phyloP scores from a whole-genome alignment of 2,113 vertebrate genomes.

The Anthoscopus minutus region DNA sequence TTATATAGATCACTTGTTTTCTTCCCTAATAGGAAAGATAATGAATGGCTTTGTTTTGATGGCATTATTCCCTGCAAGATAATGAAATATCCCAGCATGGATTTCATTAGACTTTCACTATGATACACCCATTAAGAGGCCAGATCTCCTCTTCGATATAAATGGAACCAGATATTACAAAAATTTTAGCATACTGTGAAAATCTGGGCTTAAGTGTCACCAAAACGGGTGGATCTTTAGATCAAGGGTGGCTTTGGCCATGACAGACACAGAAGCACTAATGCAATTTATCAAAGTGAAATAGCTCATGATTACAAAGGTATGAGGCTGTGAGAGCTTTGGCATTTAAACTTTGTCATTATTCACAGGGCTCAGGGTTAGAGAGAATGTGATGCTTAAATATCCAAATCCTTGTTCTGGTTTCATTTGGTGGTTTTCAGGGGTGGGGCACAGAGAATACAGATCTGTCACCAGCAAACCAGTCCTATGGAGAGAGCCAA shows the following conservation, averaged over 20 bases:
- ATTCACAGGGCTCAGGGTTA: not conserved
- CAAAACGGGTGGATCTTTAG: not conserved
- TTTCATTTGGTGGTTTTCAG: not conserved
- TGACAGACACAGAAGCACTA: not conserved
- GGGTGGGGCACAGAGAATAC: not conserved
- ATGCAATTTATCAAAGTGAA: not conserved
- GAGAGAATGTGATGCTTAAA: not conserved
- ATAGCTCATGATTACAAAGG: not conserved
- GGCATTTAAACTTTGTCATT: not conserved
- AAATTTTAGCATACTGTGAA: not conserved
- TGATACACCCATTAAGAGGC: not conserved
- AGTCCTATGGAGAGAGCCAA: not conserved
- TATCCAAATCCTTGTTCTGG: not conserved
- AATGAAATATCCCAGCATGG: slow-evolving; percentile 56
- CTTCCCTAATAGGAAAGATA: slow-evolving; percentile 38
- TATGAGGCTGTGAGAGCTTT: not conserved
- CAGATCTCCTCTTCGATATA: not conserved
- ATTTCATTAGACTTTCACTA: slow-evolving; percentile 39
- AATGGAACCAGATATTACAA: not conserved
- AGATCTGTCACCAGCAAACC: not conserved
- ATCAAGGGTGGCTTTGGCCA: not conserved
- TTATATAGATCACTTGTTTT: slow-evolving; percentile 32
- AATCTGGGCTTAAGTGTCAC: not conserved
- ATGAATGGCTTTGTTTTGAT: slow-evolving; percentile 48
- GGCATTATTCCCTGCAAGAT: slow-evolving; percentile 39